A percentile compares a stretch with the other conserved stretches of the same genome.
phyloP scores from a whole-genome alignment of 2,113 vertebrate species.

The Zootoca vivipara region DNA sequence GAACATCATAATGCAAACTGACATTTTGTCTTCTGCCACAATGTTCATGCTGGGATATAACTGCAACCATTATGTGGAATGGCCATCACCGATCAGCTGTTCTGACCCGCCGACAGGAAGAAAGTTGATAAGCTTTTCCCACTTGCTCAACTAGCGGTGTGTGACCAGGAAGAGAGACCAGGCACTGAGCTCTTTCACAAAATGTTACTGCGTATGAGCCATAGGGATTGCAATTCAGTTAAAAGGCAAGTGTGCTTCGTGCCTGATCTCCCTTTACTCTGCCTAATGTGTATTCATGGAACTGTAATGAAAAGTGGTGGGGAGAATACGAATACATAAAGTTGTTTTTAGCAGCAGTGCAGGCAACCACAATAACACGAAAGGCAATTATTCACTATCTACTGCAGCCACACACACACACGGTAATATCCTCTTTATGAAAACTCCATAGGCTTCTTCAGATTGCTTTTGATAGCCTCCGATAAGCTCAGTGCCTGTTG shows the following conservation, averaged over 20 bases:
- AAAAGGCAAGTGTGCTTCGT: neutral
- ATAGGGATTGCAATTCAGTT: neutral
- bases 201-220: neutral
- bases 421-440: constrained; percentile 83
- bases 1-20: neutral
- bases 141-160: neutral
- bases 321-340: neutral
- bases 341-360: neutral
- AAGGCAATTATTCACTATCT: constrained; percentile 75
- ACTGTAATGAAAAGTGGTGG: neutral
- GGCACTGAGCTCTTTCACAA: neutral
- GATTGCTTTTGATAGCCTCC: constrained; percentile 83
- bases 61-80: neutral
- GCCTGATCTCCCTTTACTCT: neutral
- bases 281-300: neutral
- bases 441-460: constrained; percentile 87
- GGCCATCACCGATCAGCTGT: neutral
- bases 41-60: neutral
- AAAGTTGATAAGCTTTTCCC: too few relatives aligned
- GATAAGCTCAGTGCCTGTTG: constrained; percentile 86
- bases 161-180: neutral
- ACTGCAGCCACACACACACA: constrained; percentile 73
- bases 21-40: neutral
- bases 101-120: neutral
- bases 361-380: neutral